Conservation (phyloP, 2,113 vertebrate species). For the Narcine bancroftii region DNA sequence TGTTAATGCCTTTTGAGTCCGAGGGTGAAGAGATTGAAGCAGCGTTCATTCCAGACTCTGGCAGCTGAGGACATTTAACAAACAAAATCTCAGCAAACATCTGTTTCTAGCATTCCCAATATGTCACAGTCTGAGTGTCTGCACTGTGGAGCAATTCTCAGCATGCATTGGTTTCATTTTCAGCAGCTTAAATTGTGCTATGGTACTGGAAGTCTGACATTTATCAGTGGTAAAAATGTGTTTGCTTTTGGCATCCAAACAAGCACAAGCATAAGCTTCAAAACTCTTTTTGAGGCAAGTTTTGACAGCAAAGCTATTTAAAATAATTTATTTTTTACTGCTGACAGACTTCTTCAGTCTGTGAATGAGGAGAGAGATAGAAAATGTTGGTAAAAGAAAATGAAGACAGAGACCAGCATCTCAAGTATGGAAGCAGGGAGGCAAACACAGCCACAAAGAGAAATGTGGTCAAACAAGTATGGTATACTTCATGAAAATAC, state of each 20-base stretch:
- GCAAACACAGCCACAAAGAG: too few relatives aligned
- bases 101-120: conserved; percentile 32
- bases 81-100: conserved; percentile 27
- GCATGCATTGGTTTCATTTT: conserved; percentile 25
- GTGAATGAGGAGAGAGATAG: not conserved
- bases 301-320: not conserved
- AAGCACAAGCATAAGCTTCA: not conserved
- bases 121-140: conserved; percentile 30
- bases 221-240: not conserved
- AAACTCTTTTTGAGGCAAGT: not conserved
- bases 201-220: not conserved
- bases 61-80: conserved; percentile 26
- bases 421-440: too few relatives aligned
- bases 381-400: not conserved
- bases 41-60: not conserved
- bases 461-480: too few relatives aligned
- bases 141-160: conserved; percentile 25
- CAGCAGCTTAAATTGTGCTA: conserved; percentile 8
- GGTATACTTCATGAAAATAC: too few relatives aligned
- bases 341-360: not conserved
- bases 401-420: not conserved
- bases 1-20: not conserved
- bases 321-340: conserved; percentile 1
- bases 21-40: not conserved
- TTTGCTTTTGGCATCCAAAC: conserved; percentile 6